Conservation (phyloP, 2,797 vertebrate genomes). For the Syncerus caffer region DNA sequence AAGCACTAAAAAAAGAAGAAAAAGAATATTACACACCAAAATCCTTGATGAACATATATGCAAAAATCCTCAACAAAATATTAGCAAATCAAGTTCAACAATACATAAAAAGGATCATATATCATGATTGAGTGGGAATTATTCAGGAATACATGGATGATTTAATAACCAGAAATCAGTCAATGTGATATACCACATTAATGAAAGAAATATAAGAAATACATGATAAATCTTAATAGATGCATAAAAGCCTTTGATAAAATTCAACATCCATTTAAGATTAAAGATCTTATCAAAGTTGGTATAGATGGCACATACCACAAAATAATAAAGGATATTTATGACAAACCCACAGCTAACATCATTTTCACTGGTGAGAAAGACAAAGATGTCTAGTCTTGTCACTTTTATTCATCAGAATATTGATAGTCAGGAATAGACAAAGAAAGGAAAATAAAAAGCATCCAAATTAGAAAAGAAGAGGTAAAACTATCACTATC, state of each 20-base stretch:
- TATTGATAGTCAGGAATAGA: background rate
- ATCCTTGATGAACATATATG: background rate
- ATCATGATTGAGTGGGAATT: background rate
- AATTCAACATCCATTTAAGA: background rate
- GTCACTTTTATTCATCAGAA: background rate
- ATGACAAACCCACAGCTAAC: background rate
- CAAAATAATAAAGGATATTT: background rate
- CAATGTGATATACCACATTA: background rate
- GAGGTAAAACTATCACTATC: background rate
- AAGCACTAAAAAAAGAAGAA: background rate
- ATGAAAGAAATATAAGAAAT: background rate
- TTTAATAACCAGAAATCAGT: background rate
- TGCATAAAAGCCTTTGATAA: background rate
- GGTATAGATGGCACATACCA: background rate
- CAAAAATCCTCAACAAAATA: background rate
- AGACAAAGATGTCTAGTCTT: background rate
- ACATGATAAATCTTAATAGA: background rate
- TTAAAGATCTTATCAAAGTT: background rate
- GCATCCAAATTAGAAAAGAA: background rate
- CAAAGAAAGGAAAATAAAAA: background rate
- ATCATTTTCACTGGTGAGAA: background rate
- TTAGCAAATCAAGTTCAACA: background rate
- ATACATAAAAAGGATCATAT: background rate
- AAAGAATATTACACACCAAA: background rate
- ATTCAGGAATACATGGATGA: background rate